These are phyloP conservation scores for Elanoides forficatus DNA, from an alignment of 2,113 vertebrate species.

Conservation along the genomic window DNA sequence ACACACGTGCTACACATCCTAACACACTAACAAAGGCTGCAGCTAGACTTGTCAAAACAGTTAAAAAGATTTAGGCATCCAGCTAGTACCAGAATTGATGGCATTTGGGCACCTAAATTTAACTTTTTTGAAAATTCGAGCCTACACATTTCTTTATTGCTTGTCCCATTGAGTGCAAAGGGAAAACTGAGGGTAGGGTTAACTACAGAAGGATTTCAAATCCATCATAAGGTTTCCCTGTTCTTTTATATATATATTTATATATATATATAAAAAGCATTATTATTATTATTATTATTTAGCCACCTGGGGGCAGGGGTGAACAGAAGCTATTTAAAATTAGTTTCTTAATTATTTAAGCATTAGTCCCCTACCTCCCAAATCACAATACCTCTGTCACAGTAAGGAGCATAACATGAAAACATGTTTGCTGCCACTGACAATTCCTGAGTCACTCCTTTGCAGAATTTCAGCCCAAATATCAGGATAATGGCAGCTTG, in stretches of 20 bases:
- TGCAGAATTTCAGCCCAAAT: constrained; percentile 21
- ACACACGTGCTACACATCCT: neutral
- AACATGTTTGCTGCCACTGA: neutral
- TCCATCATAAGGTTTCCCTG: neutral
- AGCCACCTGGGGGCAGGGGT: neutral
- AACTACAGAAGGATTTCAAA: constrained; percentile 13
- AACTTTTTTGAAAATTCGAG: neutral
- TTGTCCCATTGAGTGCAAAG: constrained; percentile 33
- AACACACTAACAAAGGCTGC: neutral
- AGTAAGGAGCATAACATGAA: constrained; percentile 14
- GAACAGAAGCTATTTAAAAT: constrained; percentile 19
- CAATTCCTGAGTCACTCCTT: constrained; percentile 16
- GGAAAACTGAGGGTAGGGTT: neutral
- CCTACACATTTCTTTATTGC: constrained; percentile 33
- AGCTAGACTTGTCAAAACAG: neutral
- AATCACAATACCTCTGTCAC: neutral
- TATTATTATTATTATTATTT: constrained; percentile 46
- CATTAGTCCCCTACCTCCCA: neutral
- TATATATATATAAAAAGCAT: neutral
- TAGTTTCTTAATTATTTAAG: constrained; percentile 7
- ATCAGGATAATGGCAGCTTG: neutral
- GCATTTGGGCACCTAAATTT: constrained; percentile 10
- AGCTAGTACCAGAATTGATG: neutral
- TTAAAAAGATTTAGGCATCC: constrained; percentile 9
- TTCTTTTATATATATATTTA: neutral